phyloP scores from a whole-genome alignment of 2,797 vertebrate species.

The Tragopan temminckii region DNA sequence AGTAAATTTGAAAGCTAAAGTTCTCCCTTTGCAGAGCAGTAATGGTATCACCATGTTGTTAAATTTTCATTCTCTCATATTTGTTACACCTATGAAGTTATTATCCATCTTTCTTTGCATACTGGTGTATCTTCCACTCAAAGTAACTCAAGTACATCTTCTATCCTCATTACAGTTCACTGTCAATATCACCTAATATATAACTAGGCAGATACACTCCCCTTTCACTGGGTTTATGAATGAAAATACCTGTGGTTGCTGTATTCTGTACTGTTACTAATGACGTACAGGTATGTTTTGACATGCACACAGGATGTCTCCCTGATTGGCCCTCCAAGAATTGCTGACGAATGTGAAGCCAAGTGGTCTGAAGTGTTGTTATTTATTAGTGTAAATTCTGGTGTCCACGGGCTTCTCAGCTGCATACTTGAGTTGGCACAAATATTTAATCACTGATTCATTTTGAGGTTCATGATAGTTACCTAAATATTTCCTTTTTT shows the following conservation, averaged over 20 bases:
- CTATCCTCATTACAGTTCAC: neutral
- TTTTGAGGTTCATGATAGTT: neutral
- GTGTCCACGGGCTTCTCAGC: neutral
- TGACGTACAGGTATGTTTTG: neutral
- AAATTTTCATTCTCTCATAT: neutral
- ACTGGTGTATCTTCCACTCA: neutral
- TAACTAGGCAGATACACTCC: neutral
- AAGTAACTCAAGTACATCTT: neutral
- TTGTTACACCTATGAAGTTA: neutral
- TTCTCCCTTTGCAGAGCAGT: neutral
- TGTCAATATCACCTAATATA: neutral
- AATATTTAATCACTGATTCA: neutral
- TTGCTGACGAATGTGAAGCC: neutral
- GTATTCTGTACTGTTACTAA: neutral
- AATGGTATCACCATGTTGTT: neutral
- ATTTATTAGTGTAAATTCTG: neutral
- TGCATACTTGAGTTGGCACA: neutral
- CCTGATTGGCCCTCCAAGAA: neutral
- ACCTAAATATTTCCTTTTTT: neutral
- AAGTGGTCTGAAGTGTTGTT: neutral
- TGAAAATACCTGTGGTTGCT: neutral
- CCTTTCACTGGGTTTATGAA: neutral
- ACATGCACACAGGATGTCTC: neutral
- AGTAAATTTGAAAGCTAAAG: neutral
- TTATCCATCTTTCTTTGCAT: neutral